Evolutionary conservation across 2,888 invertebrate species (phyloP).

Genomic region (Dasypogon diadema): DNA sequence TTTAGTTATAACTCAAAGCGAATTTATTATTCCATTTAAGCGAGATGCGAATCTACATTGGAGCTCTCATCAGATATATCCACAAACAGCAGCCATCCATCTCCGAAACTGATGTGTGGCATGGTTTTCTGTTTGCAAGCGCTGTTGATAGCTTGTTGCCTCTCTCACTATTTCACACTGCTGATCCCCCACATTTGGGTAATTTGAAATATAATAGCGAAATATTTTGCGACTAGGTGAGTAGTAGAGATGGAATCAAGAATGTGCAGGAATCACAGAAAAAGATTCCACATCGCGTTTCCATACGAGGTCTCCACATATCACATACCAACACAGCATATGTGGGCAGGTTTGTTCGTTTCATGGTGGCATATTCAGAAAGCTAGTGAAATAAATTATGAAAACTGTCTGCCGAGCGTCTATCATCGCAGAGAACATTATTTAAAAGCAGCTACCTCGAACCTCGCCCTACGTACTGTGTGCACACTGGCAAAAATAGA

Average conservation of each 20-base stretch:
- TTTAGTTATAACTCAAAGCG: slow-evolving; percentile 46
- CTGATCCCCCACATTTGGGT: slow-evolving; percentile 29
- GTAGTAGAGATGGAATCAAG: slow-evolving; percentile 7
- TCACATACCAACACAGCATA: neutral
- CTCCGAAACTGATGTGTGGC: slow-evolving; percentile 20
- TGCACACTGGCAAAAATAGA: neutral
- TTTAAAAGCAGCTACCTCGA: slow-evolving; percentile 8
- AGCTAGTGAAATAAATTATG: slow-evolving; percentile 42
- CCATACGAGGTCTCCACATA: neutral
- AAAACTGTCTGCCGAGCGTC: slow-evolving; percentile 47
- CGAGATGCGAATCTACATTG: neutral
- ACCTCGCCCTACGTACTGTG: neutral
- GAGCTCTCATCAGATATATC: slow-evolving; percentile 21
- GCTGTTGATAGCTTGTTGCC: slow-evolving; percentile 20
- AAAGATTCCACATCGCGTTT: neutral
- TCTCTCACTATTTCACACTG: neutral
- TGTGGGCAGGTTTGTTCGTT: neutral
- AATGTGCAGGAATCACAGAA: slow-evolving; percentile 32
- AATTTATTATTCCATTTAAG: slow-evolving; percentile 48
- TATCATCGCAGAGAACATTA: slow-evolving; percentile 36
- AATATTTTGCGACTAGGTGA: slow-evolving; percentile 41
- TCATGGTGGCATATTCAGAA: slow-evolving; percentile 25
- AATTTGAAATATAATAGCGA: slow-evolving; percentile 42
- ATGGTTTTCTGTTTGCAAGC: neutral
- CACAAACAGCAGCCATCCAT: slow-evolving; percentile 22